phyloP scores from a whole-genome alignment of 2,888 invertebrate genomes.

The Blomia tropicalis region DNA sequence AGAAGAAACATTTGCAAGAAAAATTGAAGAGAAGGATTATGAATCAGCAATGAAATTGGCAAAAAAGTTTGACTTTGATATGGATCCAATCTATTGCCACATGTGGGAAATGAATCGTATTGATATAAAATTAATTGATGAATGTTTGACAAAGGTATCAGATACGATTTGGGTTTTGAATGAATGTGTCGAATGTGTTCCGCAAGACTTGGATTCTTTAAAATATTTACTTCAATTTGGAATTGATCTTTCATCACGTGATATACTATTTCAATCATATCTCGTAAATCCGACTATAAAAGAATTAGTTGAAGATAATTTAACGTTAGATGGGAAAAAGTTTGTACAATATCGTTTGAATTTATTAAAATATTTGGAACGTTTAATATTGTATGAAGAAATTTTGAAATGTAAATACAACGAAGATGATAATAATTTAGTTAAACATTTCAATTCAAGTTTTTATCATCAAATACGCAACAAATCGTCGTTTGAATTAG shows the following conservation, averaged over 20 bases:
- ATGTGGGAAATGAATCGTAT: slow-evolving; percentile 59
- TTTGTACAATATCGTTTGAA: background rate
- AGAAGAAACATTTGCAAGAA: slow-evolving; percentile 19
- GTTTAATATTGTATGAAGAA: slow-evolving; percentile 50
- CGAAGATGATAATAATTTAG: slow-evolving; percentile 40
- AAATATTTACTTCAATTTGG: slow-evolving; percentile 56
- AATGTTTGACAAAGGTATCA: slow-evolving; percentile 57
- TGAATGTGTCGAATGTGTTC: slow-evolving; percentile 57
- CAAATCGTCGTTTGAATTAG: slow-evolving; percentile 43
- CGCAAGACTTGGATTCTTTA: slow-evolving; percentile 54
- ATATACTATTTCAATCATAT: background rate
- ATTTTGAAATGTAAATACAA: background rate
- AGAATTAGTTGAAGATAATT: background rate
- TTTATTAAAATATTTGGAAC: slow-evolving; percentile 50
- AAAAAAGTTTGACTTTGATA: slow-evolving; percentile 51
- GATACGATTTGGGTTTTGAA: slow-evolving; percentile 62
- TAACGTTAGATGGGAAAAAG: background rate
- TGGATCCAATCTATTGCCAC: slow-evolving; percentile 59
- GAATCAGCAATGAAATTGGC: slow-evolving; percentile 55
- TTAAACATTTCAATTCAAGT: slow-evolving; percentile 44
- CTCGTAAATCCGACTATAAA: background rate
- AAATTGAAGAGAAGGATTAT: slow-evolving; percentile 54
- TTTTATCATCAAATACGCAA: slow-evolving; percentile 52
- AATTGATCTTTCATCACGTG: slow-evolving; percentile 33
- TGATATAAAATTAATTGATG: slow-evolving; percentile 53